phyloP scores from a whole-genome alignment of 2,113 vertebrate genomes.

The Climacteris rufus region DNA sequence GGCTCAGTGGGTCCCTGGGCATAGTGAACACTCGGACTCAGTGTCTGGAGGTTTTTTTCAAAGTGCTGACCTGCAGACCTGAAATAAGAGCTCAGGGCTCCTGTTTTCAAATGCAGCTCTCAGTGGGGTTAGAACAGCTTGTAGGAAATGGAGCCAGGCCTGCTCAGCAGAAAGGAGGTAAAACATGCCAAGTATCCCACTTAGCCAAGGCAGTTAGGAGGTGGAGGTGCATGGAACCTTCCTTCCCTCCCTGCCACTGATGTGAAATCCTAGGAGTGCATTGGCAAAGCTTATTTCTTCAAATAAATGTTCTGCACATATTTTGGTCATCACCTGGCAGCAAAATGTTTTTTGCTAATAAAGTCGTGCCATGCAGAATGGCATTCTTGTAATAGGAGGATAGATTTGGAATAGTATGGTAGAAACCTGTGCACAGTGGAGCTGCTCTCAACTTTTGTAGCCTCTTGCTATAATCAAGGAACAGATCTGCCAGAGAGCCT shows the following conservation, averaged over 20 bases:
- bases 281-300: neutral
- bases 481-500: neutral
- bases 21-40: neutral
- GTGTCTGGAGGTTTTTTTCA: neutral
- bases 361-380: neutral
- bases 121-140: neutral
- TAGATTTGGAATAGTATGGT: neutral
- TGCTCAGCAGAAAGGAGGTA: neutral
- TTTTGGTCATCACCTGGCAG: neutral
- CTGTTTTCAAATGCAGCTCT: neutral
- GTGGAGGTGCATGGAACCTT: neutral
- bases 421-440: neutral
- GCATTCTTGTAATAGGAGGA: neutral
- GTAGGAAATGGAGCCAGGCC: neutral
- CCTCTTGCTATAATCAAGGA: neutral
- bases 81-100: neutral
- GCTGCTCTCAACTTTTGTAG: neutral
- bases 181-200: rapidly evolving
- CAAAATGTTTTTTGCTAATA: neutral
- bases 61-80: neutral
- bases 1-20: neutral
- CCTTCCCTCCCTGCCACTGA: neutral
- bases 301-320: rapidly evolving
- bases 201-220: neutral
- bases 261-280: neutral